A percentile compares a stretch with the other conserved stretches of the same genome.
Evolutionary conservation across 2,797 vertebrate genomes (phyloP).

Genomic region (Myripristis murdjan): DNA sequence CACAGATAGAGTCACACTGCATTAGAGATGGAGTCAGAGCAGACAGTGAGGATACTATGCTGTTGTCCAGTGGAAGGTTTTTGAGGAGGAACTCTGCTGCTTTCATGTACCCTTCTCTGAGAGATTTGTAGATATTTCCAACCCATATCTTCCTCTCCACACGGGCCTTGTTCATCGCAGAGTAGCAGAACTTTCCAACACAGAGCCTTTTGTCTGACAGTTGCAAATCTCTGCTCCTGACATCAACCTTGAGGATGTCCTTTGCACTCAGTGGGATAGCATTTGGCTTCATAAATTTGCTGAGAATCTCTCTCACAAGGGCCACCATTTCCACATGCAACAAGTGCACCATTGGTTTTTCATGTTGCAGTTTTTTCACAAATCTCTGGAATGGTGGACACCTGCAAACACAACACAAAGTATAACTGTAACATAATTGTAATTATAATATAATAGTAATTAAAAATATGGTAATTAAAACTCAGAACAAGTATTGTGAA

Average conservation of each 20-base stretch:
- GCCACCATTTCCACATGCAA: slow-evolving; percentile 38
- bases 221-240: slow-evolving; percentile 29
- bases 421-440: neutral
- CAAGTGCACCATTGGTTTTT: slow-evolving; percentile 36
- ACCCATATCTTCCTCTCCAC: slow-evolving; percentile 23
- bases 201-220: slow-evolving; percentile 34
- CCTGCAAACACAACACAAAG: slow-evolving; percentile 27
- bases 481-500: too few species aligned
- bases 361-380: slow-evolving; percentile 34
- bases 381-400: slow-evolving; percentile 28
- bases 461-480: too few species aligned
- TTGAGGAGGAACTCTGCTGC: slow-evolving; percentile 43
- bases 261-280: slow-evolving; percentile 24
- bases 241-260: slow-evolving; percentile 26
- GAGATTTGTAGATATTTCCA: slow-evolving; percentile 19
- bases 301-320: slow-evolving; percentile 33
- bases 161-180: slow-evolving; percentile 1
- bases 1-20: too few species aligned
- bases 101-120: slow-evolving; percentile 40
- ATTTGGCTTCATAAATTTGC: slow-evolving; percentile 25
- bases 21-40: too few species aligned
- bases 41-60: too few species aligned
- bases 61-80: slow-evolving; percentile 46
- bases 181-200: slow-evolving; percentile 24
- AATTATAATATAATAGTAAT: neutral